These are phyloP conservation scores for Drosophila virilis DNA, from an alignment of 1,140 invertebrate genomes.

Conservation along the genomic window DNA sequence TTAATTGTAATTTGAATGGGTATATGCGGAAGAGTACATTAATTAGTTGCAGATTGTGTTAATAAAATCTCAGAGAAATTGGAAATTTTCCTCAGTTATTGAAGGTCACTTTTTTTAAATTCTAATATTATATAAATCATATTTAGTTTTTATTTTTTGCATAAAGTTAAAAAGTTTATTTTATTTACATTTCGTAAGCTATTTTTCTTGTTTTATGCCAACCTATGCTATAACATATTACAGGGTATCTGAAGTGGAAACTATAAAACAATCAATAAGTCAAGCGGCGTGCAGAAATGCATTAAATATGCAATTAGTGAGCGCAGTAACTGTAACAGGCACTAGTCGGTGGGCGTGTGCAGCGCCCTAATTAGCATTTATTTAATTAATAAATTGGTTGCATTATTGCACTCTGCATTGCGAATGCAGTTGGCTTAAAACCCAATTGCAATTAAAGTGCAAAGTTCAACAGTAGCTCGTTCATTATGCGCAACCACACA, in stretches of 20 bases:
- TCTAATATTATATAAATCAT: too few species aligned
- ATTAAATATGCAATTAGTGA: conserved; percentile 60
- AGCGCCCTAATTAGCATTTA: conserved; percentile 67
- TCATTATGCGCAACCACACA: conserved; percentile 63
- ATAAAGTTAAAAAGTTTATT: too few species aligned
- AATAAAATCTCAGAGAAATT: too few species aligned
- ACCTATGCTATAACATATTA: neutral
- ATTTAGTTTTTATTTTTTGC: too few species aligned
- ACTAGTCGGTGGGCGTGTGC: conserved; percentile 6
- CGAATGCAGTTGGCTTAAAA: conserved; percentile 59
- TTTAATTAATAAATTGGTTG: conserved; percentile 72
- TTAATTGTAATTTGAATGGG: too few species aligned
- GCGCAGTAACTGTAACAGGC: neutral
- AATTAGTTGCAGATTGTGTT: too few species aligned
- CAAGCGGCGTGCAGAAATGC: conserved; percentile 44
- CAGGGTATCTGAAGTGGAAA: conserved; percentile 19
- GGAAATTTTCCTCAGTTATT: too few species aligned
- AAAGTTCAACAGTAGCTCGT: conserved; percentile 70
- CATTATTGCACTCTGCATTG: conserved; percentile 7
- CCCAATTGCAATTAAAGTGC: conserved; percentile 73
- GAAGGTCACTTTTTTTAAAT: too few species aligned
- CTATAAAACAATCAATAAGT: conserved; percentile 60
- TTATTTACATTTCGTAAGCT: too few species aligned
- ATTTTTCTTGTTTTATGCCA: too few species aligned
- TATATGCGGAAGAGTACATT: too few species aligned